These are phyloP conservation scores for Drosophila putrida DNA, from an alignment of 2,888 invertebrate genomes.

Conservation along the genomic window DNA sequence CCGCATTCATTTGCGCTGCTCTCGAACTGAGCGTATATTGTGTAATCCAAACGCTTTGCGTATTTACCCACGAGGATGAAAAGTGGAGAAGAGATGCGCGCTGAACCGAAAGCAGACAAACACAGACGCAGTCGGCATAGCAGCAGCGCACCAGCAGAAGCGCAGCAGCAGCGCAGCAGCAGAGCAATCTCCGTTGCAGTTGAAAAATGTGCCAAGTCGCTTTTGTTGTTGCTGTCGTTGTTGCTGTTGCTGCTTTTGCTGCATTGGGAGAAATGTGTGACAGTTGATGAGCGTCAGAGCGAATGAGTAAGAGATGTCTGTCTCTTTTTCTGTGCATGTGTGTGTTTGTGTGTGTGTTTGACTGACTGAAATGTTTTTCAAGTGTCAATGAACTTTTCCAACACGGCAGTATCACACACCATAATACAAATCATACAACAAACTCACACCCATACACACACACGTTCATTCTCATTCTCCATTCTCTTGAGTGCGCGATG, in stretches of 20 bases:
- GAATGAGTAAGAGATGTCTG: slow-evolving; percentile 64
- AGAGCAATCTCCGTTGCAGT: slow-evolving; percentile 31
- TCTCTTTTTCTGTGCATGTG: slow-evolving; percentile 27
- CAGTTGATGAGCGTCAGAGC: slow-evolving; percentile 82
- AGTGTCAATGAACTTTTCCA: slow-evolving; percentile 85
- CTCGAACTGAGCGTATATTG: slow-evolving; percentile 63
- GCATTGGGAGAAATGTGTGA: slow-evolving; percentile 81
- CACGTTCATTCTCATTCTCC: slow-evolving; percentile 43
- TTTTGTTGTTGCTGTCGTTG: slow-evolving; percentile 36
- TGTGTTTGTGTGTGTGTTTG: slow-evolving; percentile 53
- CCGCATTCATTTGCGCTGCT: slow-evolving; percentile 44
- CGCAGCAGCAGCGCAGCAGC: slow-evolving; percentile 11
- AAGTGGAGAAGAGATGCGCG: slow-evolving; percentile 53
- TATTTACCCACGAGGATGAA: slow-evolving; percentile 81
- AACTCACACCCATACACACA: slow-evolving; percentile 41
- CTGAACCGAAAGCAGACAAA: slow-evolving; percentile 75
- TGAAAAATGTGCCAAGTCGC: slow-evolving; percentile 77
- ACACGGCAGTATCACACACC: slow-evolving; percentile 77
- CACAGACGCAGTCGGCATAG: slow-evolving; percentile 52
- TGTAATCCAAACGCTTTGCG: slow-evolving; percentile 77
- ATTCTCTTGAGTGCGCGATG: slow-evolving; percentile 47
- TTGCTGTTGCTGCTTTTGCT: slow-evolving; percentile 24
- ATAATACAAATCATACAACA: slow-evolving; percentile 63
- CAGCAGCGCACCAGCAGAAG: slow-evolving; percentile 8
- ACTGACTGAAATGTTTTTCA: slow-evolving; percentile 80